Evolutionary conservation across 2,888 invertebrate genomes (phyloP), one percentile per base, ranked within the genome.

Genomic region (Odontomyia ornata): DNA sequence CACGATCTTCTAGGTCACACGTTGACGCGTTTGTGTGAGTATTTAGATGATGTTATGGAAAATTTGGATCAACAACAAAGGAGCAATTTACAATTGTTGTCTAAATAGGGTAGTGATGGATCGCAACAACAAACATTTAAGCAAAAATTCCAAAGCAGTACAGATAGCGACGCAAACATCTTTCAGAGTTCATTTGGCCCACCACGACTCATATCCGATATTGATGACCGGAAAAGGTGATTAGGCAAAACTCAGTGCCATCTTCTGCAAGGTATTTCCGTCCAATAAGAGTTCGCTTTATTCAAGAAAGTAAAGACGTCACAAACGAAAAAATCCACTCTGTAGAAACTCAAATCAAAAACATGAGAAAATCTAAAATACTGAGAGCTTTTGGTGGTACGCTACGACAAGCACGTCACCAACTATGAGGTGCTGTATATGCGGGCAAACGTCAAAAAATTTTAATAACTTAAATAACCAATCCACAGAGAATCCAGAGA

Each of bases 391-490:
- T 80, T 28, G 76, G 0, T 84, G 82, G 75, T 83, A 85, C 80
- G 83, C 83, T 71, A 81, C 81, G 1, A 82, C 83, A 28, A 78
- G 82, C 28, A 84, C 82, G 9, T 75, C 77, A 60, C 84, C 82
- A 15, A 81, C 83, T 18, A 82, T 81, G 81, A 81, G 80, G 52
- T 85, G 84, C 76, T 84, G 83, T 76, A 82, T 84, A 56, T 83
- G 83, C 25, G 25, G 76, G 80, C 81, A 78, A 67, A 85, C 83
- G 25, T 83, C 83, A 11, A 84, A 72, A 11, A 5, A 36, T 36
- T 36, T 36, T 9, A 36, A 36, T 9, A 36, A 9, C 36, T 36
- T 36, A 3, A 36, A 36, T 3, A 3, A 9, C 3, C 3, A 36
- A 36, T 3, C 36, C 5, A n/a, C 27, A 57, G 52, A 21, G 11